These are phyloP conservation scores for Andricus grossulariae DNA, from an alignment of 1,140 invertebrate genomes.

Conservation along the genomic window DNA sequence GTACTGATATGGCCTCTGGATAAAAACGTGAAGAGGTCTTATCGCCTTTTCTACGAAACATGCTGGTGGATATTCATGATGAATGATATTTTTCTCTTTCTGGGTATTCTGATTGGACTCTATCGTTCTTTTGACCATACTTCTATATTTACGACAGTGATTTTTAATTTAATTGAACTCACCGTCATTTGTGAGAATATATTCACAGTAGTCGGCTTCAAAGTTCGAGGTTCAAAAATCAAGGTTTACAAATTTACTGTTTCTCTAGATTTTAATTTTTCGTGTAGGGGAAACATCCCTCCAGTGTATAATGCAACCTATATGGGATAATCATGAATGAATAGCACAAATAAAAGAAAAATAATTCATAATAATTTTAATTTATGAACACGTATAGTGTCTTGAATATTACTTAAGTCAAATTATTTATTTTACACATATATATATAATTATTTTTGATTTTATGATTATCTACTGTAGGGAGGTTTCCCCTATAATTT, in stretches of 20 bases:
- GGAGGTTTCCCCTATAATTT: background rate
- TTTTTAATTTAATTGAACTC: slow-evolving; percentile 1
- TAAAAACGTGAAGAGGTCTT: background rate
- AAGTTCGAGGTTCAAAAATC: background rate
- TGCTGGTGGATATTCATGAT: slow-evolving; percentile 1
- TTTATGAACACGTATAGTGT: no score
- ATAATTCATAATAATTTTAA: no score
- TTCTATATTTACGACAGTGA: background rate
- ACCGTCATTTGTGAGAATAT: slow-evolving; percentile 6
- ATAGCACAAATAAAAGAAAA: no score
- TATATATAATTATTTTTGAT: background rate
- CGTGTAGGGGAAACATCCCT: no score
- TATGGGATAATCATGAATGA: no score
- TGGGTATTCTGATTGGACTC: slow-evolving; percentile 1
- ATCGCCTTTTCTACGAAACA: background rate
- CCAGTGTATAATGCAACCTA: no score
- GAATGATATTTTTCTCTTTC: slow-evolving; percentile 4
- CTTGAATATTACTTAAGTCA: no score
- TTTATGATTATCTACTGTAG: background rate
- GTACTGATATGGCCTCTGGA: slow-evolving; percentile 1
- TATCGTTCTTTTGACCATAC: background rate
- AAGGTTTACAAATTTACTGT: background rate
- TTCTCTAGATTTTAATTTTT: no score
- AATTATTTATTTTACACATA: no score
- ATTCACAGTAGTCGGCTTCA: background rate